phyloP scores from a whole-genome alignment of 2,797 vertebrate species.

The Pteropus rufus region DNA sequence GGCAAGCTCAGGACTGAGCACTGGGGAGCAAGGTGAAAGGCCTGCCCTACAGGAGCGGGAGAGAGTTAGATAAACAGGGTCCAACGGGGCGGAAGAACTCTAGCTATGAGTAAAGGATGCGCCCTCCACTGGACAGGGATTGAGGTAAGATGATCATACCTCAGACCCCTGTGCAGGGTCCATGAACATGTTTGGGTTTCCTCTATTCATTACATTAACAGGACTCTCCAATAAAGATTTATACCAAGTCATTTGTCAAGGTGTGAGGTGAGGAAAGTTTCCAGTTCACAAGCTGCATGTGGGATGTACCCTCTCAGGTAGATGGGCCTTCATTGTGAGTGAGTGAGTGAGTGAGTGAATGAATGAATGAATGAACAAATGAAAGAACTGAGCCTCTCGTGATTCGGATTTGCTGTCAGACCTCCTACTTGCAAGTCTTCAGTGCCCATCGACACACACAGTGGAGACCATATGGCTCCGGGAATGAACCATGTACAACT shows the following conservation, averaged over 20 bases:
- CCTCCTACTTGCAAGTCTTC: neutral
- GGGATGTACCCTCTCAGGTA: neutral
- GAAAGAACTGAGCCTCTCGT: neutral
- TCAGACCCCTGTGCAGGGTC: neutral
- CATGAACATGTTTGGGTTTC: neutral
- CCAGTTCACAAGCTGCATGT: neutral
- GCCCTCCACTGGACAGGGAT: neutral
- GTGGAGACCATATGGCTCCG: rapidly evolving
- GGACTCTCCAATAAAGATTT: neutral
- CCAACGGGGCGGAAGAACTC: rapidly evolving
- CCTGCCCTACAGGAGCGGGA: neutral
- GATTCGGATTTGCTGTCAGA: neutral
- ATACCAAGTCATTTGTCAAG: neutral
- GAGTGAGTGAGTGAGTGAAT: neutral
- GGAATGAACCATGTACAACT: rapidly evolving
- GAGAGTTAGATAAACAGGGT: neutral
- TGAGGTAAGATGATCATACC: no score
- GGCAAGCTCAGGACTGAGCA: neutral
- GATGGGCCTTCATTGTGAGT: neutral
- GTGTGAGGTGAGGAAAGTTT: neutral
- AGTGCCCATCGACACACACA: rapidly evolving
- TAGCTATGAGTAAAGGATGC: neutral
- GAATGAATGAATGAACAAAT: neutral
- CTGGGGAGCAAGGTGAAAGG: rapidly evolving
- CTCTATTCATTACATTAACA: neutral